phyloP scores from a whole-genome alignment of 2,113 vertebrate species.

The Amphiprion ocellaris region DNA sequence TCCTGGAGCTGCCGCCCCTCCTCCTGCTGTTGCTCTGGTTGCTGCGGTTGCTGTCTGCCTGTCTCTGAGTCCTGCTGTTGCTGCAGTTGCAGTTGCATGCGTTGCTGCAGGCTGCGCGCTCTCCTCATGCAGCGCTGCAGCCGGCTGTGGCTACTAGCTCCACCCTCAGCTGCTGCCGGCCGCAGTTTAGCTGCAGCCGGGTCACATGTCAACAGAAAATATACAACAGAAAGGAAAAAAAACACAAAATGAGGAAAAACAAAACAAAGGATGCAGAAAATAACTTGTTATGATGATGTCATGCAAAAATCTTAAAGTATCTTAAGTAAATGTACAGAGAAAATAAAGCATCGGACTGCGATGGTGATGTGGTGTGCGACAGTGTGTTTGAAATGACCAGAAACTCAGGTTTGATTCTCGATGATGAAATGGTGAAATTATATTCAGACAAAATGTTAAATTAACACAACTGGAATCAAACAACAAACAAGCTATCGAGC shows the following conservation, averaged over 20 bases:
- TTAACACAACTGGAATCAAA: slow-evolving; percentile 26
- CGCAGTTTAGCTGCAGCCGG: slow-evolving; percentile 72
- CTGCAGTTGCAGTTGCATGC: slow-evolving; percentile 62
- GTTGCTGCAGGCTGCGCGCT: slow-evolving; percentile 73
- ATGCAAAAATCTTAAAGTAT: slow-evolving; percentile 64
- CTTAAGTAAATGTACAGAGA: slow-evolving; percentile 39
- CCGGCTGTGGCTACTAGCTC: slow-evolving; percentile 63
- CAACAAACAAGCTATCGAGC: background rate
- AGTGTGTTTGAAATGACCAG: background rate
- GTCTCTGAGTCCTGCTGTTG: slow-evolving; percentile 48
- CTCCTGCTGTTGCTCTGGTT: slow-evolving; percentile 39
- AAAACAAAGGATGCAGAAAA: slow-evolving; percentile 58
- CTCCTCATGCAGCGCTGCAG: slow-evolving; percentile 78
- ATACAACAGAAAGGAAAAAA: slow-evolving; percentile 26
- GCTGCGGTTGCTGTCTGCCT: slow-evolving; percentile 38
- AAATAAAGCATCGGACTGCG: slow-evolving; percentile 31
- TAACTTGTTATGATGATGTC: slow-evolving; percentile 49
- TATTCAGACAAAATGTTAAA: slow-evolving; percentile 26
- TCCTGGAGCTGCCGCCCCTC: slow-evolving; percentile 57
- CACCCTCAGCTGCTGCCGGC: slow-evolving; percentile 43
- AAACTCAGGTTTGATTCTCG: too few species aligned
- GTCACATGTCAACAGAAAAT: slow-evolving; percentile 40
- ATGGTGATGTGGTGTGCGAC: background rate
- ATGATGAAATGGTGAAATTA: slow-evolving; percentile 58
- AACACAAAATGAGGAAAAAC: slow-evolving; percentile 23